Evolutionary conservation across 2,888 invertebrate species (phyloP).

Genomic region (Melitaea athalia): DNA sequence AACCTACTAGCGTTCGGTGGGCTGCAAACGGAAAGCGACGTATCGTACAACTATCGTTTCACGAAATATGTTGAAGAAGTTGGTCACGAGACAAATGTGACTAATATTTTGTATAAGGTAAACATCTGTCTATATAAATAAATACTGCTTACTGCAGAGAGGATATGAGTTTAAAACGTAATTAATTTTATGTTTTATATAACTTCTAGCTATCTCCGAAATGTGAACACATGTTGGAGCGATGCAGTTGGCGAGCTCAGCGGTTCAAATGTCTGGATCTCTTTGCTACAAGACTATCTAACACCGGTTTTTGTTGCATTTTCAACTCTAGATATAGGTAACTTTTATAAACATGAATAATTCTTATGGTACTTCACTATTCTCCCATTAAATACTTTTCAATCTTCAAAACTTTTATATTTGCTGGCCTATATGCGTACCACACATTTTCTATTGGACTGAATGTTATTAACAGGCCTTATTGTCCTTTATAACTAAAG

Average conservation of each 20-base stretch:
- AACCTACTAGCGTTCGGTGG: constrained; percentile 46
- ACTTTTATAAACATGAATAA: constrained; percentile 24
- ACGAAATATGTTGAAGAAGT: constrained; percentile 46
- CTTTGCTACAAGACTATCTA: constrained; percentile 70
- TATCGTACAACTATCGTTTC: constrained; percentile 45
- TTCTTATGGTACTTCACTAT: too few species aligned
- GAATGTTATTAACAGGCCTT: too few species aligned
- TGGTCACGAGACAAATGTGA: constrained; percentile 46
- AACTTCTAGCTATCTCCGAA: constrained; percentile 63
- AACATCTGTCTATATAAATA: neutral
- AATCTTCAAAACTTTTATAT: too few species aligned
- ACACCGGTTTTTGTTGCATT: constrained; percentile 81
- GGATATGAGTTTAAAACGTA: too few species aligned
- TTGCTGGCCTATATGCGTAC: too few species aligned
- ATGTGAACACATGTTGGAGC: constrained; percentile 66
- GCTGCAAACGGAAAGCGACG: constrained; percentile 26
- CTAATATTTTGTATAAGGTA: constrained; percentile 48
- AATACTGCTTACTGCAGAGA: too few species aligned
- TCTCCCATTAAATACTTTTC: too few species aligned
- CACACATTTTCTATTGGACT: too few species aligned
- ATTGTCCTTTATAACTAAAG: too few species aligned
- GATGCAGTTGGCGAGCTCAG: constrained; percentile 71
- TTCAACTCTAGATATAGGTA: constrained; percentile 74
- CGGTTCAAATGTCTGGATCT: constrained; percentile 59
- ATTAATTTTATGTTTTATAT: neutral